Evolutionary conservation across 2,888 invertebrate species (phyloP).

Genomic region (Tenthredo notha): DNA sequence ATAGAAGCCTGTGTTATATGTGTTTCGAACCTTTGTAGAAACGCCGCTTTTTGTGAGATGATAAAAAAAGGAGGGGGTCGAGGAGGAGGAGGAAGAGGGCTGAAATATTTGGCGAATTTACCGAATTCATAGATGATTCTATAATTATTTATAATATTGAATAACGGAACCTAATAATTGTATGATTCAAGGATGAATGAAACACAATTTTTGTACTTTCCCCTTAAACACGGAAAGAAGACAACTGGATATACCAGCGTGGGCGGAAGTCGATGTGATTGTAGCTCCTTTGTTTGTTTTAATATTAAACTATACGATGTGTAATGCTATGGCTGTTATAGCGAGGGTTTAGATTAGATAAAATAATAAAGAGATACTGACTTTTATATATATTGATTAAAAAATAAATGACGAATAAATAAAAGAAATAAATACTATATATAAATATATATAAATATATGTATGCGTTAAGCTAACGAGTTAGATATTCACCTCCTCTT

Average conservation of each 20-base stretch:
- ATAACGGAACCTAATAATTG: neutral
- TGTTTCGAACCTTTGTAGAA: slow-evolving; percentile 28
- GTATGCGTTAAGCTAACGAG: neutral
- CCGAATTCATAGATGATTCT: no score
- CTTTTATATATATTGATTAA: neutral
- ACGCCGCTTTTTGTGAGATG: slow-evolving; percentile 4
- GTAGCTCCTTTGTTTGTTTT: neutral
- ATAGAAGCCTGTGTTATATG: slow-evolving; percentile 30
- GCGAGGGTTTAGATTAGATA: neutral
- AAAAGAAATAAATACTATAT: slow-evolving; percentile 2
- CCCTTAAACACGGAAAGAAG: neutral
- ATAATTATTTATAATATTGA: neutral
- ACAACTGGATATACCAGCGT: neutral
- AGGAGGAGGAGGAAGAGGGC: neutral
- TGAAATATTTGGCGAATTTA: neutral
- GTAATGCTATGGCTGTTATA: no score
- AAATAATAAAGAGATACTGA: neutral
- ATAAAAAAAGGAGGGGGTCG: neutral
- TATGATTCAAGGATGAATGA: no score
- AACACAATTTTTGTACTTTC: no score
- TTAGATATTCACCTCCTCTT: slow-evolving; percentile 5
- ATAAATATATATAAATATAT: neutral
- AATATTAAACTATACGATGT: neutral
- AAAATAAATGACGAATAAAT: neutral
- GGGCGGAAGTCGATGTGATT: neutral